Evolutionary conservation across 2,113 vertebrate genomes (phyloP).

Genomic region (Patagioenas fasciata): DNA sequence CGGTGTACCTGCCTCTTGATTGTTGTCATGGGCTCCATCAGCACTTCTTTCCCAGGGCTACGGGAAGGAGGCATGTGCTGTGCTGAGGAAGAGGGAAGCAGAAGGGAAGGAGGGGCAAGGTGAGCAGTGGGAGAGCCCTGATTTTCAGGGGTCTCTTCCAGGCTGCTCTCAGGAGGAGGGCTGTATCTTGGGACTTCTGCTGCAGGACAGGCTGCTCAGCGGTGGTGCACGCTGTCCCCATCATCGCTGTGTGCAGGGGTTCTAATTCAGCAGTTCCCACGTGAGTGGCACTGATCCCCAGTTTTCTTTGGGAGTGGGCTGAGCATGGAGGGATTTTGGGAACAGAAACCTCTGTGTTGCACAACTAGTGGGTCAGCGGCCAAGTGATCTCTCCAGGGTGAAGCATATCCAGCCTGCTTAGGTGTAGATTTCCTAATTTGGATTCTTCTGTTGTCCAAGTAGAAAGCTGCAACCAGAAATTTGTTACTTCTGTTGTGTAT

Average conservation of each 20-base stretch:
- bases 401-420: background rate
- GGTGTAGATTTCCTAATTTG: background rate
- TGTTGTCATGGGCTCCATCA: accelerated
- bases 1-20: background rate
- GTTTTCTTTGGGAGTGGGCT: background rate
- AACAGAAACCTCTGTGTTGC: background rate
- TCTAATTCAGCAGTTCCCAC: background rate
- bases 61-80: background rate
- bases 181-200: background rate
- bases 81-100: background rate
- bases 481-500: background rate
- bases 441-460: background rate
- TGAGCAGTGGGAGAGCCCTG: background rate
- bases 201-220: background rate
- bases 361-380: background rate
- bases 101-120: background rate
- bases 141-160: background rate
- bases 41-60: background rate
- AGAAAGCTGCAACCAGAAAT: background rate
- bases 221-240: background rate
- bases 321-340: background rate
- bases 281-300: background rate
- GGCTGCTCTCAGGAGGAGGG: background rate
- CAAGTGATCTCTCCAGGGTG: background rate
- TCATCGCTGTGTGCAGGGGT: background rate